These are phyloP conservation scores for Vespertilio murinus DNA, from an alignment of 2,797 vertebrate species.

Conservation along the genomic window DNA sequence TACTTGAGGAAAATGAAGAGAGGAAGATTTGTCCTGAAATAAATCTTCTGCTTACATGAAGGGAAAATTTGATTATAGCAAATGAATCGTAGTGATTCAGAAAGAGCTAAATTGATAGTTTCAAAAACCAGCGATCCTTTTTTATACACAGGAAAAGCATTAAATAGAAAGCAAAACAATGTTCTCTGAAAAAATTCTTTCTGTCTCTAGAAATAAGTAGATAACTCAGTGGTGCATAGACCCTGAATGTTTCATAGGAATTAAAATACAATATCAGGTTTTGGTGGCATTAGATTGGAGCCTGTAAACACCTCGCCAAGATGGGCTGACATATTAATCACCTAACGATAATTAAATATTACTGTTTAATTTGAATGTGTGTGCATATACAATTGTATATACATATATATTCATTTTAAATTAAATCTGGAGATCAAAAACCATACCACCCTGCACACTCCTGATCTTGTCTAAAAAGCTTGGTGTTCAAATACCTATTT, in stretches of 20 bases:
- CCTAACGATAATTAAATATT: background rate
- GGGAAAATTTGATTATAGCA: background rate
- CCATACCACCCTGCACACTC: too few species aligned
- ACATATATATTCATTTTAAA: background rate
- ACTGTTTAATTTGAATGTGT: background rate
- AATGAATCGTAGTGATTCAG: background rate
- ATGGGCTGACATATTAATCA: background rate
- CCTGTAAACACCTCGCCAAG: background rate
- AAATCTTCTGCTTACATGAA: background rate
- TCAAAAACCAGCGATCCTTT: background rate
- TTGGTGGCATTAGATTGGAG: background rate
- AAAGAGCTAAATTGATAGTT: background rate
- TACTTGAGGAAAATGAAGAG: background rate
- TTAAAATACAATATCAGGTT: background rate
- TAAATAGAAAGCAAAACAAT: constrained; percentile 11
- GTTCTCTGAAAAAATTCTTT: background rate
- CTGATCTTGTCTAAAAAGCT: background rate
- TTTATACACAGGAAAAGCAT: constrained; percentile 17
- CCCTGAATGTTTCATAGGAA: background rate
- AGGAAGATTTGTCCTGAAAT: background rate
- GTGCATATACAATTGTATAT: background rate
- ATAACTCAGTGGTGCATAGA: background rate
- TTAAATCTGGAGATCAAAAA: background rate
- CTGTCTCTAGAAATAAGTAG: constrained; percentile 8
- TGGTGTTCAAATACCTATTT: background rate